Conservation (phyloP, 1,140 invertebrate species). For the Rhagoletis zephyria region DNA sequence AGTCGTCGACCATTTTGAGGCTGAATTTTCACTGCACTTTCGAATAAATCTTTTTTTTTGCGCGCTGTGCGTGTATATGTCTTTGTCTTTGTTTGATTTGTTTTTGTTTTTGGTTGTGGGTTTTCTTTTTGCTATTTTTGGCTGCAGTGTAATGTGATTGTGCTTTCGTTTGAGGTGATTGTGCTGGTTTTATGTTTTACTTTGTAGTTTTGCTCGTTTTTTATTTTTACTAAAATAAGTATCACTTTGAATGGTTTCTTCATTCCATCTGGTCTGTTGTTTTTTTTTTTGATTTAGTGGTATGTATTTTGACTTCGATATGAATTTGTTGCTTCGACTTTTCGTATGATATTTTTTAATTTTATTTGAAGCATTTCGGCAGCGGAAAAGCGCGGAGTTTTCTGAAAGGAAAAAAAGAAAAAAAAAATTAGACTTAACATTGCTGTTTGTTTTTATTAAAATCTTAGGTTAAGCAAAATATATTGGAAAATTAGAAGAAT, state of each 20-base stretch:
- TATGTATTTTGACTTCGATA: not conserved
- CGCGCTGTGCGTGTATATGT: not conserved
- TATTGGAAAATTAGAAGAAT: too few species aligned
- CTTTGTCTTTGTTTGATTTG: conserved; percentile 34
- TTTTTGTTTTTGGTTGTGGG: conserved; percentile 32
- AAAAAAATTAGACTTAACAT: too few species aligned
- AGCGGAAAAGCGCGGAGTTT: not conserved
- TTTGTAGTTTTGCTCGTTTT: not conserved
- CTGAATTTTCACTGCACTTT: conserved; percentile 44
- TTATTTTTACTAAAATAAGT: not conserved
- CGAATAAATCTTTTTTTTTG: not conserved
- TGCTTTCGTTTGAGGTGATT: not conserved
- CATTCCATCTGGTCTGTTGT: not conserved
- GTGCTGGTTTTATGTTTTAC: not conserved
- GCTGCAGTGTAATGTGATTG: not conserved
- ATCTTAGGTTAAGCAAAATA: too few species aligned
- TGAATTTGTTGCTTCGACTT: not conserved
- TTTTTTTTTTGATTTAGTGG: not conserved
- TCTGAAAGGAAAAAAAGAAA: not conserved
- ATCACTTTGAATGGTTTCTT: not conserved
- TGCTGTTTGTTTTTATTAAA: too few species aligned
- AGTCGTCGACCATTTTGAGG: conserved; percentile 69
- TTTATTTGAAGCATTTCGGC: not conserved
- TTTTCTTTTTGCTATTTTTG: not conserved
- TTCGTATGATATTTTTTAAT: not conserved